Base-by-base conservation (phyloP, 23 tunicate genomes). In the Halocynthia roretzi region DNA sequence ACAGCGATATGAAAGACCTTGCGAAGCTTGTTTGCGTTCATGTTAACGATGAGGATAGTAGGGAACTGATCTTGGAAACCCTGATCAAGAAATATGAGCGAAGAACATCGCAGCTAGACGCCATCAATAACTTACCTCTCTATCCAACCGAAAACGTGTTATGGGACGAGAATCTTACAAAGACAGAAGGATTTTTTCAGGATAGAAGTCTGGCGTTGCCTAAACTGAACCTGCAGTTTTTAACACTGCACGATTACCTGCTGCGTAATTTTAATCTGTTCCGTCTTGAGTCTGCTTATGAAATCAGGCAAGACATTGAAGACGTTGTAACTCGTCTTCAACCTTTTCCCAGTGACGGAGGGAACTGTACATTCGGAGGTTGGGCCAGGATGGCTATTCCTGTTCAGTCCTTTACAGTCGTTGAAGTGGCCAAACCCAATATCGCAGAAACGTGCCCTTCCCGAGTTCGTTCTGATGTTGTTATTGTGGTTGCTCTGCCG, bases 341-440 rank as follows among this genome's bases (percentile, higher is more conserved):
- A 57, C 93, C 99, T 6, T 96, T 77, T 83, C 64, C 61, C 19
- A 80, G 82, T 9, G 88, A 85, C 51, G 99, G 86, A 64, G 86
- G 86, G 14, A 10, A 82, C 7, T 89, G 93, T 75, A 71, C 84
- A 21, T 96, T 96, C 75, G 70, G 78, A 70, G 99, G 99, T 48
- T 96, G 99, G 99, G 81, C 99, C 48, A 81, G 96, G 79, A 96
- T 96, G 99, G 95, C 86, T n/a, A 76, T 96, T 51, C 96, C 99
- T 10, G 61, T 96, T 63, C 99, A 96, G 55, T 65, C 86, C 7
- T 89, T 96, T 71, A 71, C 86, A 7, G 74, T 96, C 68, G 99
- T 96, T 21, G 99, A 96, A 81, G 99, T 96, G 50, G 96, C 99
- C 10, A 91, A 91, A 63, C 99, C 99, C 6, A 82, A 85, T 62